phyloP scores from a whole-genome alignment of 2,888 invertebrate species.

The Noctua comes region DNA sequence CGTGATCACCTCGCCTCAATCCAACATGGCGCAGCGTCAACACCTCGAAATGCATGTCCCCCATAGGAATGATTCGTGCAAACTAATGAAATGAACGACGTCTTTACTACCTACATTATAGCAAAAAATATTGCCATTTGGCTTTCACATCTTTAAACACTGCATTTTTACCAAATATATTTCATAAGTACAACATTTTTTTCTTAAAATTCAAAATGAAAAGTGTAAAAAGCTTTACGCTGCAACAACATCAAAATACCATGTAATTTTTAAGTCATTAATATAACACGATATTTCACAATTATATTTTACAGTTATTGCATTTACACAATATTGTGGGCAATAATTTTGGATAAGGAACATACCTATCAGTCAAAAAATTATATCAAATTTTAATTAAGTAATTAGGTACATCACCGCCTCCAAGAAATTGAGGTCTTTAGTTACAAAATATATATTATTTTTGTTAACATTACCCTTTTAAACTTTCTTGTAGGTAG shows the following conservation, averaged over 20 bases:
- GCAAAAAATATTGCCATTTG: conserved; percentile 74
- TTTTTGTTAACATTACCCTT: conserved; percentile 52
- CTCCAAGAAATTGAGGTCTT: conserved; percentile 47
- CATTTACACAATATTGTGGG: conserved; percentile 69
- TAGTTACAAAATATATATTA: conserved; percentile 52
- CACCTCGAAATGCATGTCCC: conserved; percentile 78
- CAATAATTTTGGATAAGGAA: conserved; percentile 71
- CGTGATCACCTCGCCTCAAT: conserved; percentile 28
- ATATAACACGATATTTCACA: conserved; percentile 64
- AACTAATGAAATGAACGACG: conserved; percentile 89
- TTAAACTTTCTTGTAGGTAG: conserved; percentile 60
- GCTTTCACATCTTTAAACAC: conserved; percentile 63
- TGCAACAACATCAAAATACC: conserved; percentile 66
- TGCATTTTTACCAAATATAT: conserved; percentile 60
- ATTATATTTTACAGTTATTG: conserved; percentile 70
- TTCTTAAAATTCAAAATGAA: conserved; percentile 56
- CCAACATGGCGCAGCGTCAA: conserved; percentile 56
- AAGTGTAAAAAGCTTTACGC: conserved; percentile 63
- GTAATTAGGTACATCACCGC: conserved; percentile 56
- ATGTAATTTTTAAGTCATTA: conserved; percentile 64
- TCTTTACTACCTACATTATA: conserved; percentile 74
- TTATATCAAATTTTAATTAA: conserved; percentile 63
- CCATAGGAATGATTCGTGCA: conserved; percentile 92
- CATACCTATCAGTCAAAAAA: conserved; percentile 75
- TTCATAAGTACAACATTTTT: conserved; percentile 62